phyloP scores from a whole-genome alignment of 2,888 invertebrate species.

The Argynnis bischoffii region DNA sequence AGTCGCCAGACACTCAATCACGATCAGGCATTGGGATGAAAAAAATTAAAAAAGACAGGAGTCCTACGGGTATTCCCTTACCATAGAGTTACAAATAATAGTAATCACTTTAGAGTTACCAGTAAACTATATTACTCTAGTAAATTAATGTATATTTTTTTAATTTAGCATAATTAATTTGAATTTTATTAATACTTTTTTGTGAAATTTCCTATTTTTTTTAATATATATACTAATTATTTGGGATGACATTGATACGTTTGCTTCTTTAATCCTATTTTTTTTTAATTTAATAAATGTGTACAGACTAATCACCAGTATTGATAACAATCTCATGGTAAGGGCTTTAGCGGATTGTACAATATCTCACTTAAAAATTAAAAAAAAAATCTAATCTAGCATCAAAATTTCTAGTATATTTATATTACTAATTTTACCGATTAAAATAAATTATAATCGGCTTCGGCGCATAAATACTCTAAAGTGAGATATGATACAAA shows the following conservation, averaged over 20 bases:
- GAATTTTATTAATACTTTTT: no score
- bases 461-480: not conserved
- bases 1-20: slow-evolving; percentile 43
- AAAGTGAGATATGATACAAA: slow-evolving; percentile 42
- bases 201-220: no score
- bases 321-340: slow-evolving; percentile 43
- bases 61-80: slow-evolving; percentile 43
- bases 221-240: no score
- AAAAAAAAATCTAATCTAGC: not conserved
- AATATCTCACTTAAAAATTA: slow-evolving; percentile 39
- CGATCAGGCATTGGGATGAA: slow-evolving; percentile 42
- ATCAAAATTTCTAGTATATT: no score
- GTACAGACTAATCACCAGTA: slow-evolving; percentile 35
- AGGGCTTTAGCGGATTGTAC: slow-evolving; percentile 41
- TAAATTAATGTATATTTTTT: not conserved
- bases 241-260: no score
- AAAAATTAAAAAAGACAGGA: slow-evolving; percentile 39
- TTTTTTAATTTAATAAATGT: not conserved
- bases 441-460: not conserved
- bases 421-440: no score
- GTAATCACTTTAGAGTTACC: slow-evolving; percentile 23
- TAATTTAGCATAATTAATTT: no score
- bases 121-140: not conserved
- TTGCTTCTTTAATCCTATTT: not conserved
- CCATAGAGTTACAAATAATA: slow-evolving; percentile 43